These are phyloP conservation scores for Heliocidaris tuberculata DNA, from an alignment of 35 echinoderm and acorn worm genomes.

Conservation along the genomic window DNA sequence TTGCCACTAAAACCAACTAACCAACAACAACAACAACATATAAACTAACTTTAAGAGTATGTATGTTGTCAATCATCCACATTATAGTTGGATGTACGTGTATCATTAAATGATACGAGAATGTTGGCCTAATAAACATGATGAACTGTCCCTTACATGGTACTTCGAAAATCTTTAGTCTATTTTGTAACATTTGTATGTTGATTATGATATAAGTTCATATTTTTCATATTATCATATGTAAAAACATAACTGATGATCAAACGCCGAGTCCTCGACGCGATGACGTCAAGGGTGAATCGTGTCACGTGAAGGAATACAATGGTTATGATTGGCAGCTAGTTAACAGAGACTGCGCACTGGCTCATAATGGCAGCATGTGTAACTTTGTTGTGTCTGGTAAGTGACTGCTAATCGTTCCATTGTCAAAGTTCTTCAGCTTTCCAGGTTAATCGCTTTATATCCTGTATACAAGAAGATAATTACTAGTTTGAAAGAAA, in stretches of 20 bases:
- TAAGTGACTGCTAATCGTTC: constrained; percentile 19
- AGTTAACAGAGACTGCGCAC: background rate
- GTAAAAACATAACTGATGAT: background rate
- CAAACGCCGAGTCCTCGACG: background rate
- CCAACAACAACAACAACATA: too few relatives aligned
- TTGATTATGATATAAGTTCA: too few relatives aligned
- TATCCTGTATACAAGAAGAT: background rate
- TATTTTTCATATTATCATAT: too few relatives aligned
- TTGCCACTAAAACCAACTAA: too few relatives aligned
- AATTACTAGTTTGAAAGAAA: background rate
- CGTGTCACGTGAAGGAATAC: constrained; percentile 32
- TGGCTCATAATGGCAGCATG: background rate
- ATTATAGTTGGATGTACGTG: too few relatives aligned
- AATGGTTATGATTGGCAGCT: constrained; percentile 28
- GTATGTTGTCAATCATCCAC: too few relatives aligned
- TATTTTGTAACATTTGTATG: too few relatives aligned
- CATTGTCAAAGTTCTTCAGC: background rate
- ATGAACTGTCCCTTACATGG: too few relatives aligned
- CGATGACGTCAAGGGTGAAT: background rate
- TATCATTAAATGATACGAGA: too few relatives aligned
- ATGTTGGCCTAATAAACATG: too few relatives aligned
- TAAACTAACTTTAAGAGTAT: too few relatives aligned
- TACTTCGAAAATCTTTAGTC: too few relatives aligned
- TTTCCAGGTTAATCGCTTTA: background rate
- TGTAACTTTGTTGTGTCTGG: constrained; percentile 25